Percentiles rank a stretch among this genome's conserved stretches.
Conservation (phyloP, 1,140 invertebrate genomes). For the Lordiphosa mommai region DNA sequence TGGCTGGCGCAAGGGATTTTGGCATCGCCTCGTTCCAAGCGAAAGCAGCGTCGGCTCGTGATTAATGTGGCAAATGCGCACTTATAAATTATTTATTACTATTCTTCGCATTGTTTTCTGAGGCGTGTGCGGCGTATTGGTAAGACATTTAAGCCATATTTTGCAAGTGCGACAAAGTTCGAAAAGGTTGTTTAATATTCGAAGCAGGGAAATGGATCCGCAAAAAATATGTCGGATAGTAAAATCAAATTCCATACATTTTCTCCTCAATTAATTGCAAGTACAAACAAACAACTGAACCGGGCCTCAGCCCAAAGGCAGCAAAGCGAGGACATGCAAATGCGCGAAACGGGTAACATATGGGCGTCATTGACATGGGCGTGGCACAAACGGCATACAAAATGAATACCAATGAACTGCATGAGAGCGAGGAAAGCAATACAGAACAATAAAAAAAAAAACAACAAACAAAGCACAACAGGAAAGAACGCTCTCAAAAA, state of each 20-base stretch:
- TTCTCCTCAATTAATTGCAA: too few species aligned
- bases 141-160: conserved; percentile 71
- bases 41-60: conserved; percentile 61
- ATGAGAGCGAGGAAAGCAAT: conserved; percentile 21
- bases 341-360: too few species aligned
- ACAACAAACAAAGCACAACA: conserved; percentile 8
- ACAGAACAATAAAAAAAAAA: conserved; percentile 8
- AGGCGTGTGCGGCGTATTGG: conserved; percentile 55
- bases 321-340: too few species aligned
- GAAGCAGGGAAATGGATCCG: conserved; percentile 14
- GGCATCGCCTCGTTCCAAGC: conserved; percentile 29
- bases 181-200: conserved; percentile 36
- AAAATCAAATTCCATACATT: conserved; percentile 8
- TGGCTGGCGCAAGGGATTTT: conserved; percentile 50
- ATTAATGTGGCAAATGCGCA: conserved; percentile 76
- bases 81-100: conserved; percentile 77
- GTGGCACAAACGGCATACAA: conserved; percentile 41
- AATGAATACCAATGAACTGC: conserved; percentile 54
- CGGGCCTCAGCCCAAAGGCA: too few species aligned
- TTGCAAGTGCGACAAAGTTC: conserved; percentile 41
- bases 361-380: conserved; percentile 18
- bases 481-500: conserved; percentile 7
- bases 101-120: conserved; percentile 68
- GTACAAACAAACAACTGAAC: too few species aligned
- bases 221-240: neutral